Conservation (phyloP, 2,113 vertebrate genomes). For the Melanocharis versteri region DNA sequence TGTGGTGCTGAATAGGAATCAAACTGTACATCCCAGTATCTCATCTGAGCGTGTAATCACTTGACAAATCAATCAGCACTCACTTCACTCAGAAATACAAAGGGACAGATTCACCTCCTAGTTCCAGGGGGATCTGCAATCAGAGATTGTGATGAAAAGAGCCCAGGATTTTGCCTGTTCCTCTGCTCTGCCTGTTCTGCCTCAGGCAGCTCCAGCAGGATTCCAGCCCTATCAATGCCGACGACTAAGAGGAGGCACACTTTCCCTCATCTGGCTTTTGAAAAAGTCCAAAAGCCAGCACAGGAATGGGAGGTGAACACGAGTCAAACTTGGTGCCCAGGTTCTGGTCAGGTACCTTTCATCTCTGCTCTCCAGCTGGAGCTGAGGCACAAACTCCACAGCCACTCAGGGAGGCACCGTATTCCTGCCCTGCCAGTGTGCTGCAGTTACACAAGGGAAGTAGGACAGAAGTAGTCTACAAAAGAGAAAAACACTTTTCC, state of each 20-base stretch:
- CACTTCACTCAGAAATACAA: conserved; percentile 50
- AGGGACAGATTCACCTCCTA: conserved; percentile 25
- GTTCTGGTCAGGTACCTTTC: neutral
- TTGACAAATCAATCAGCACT: conserved; percentile 57
- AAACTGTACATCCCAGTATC: conserved; percentile 11
- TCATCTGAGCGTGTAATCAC: conserved; percentile 58
- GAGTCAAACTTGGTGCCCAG: neutral
- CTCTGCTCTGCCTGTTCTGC: neutral
- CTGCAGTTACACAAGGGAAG: neutral
- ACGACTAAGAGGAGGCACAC: neutral
- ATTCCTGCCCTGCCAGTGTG: neutral
- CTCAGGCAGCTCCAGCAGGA: neutral
- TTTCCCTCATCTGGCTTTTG: neutral
- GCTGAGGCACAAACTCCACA: fast-evolving
- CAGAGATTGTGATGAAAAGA: neutral
- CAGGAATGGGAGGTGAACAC: neutral
- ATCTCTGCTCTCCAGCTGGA: fast-evolving
- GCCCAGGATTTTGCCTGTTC: neutral
- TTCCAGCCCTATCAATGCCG: neutral
- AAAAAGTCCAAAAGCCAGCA: neutral
- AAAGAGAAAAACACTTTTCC: neutral
- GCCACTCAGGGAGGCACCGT: fast-evolving
- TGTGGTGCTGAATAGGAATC: conserved; percentile 17
- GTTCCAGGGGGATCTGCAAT: conserved; percentile 16
- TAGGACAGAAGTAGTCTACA: neutral